These are phyloP conservation scores for Nannospalax galili DNA, from an alignment of 2,113 vertebrate genomes.

Conservation along the genomic window DNA sequence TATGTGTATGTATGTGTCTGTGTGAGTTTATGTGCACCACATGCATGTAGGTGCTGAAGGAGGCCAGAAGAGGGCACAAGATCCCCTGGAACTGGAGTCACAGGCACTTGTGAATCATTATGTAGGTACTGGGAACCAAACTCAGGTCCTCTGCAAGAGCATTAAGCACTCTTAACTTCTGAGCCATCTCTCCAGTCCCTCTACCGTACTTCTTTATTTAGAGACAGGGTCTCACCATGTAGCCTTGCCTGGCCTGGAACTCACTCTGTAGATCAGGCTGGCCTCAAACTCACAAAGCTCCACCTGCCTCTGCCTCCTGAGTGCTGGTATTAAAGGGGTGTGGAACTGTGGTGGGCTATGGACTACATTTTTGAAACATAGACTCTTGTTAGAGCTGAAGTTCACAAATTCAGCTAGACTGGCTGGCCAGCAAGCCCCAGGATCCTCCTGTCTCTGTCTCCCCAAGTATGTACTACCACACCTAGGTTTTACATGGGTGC, in stretches of 20 bases:
- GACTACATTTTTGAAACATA: not conserved
- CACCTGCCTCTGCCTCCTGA: too few relatives aligned
- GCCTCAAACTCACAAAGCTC: too few relatives aligned
- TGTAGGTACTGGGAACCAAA: not conserved
- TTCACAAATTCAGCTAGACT: not conserved
- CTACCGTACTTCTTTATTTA: not conserved
- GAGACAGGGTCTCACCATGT: too few relatives aligned
- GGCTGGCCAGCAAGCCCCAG: not conserved
- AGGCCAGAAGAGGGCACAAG: not conserved
- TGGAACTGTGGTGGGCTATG: too few relatives aligned
- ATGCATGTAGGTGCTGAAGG: not conserved
- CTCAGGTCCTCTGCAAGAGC: not conserved
- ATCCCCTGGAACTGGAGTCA: not conserved
- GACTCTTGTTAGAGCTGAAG: not conserved
- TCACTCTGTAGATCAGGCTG: too few relatives aligned
- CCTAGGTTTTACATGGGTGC: not conserved
- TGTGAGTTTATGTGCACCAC: not conserved
- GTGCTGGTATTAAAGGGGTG: too few relatives aligned
- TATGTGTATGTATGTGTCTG: not conserved
- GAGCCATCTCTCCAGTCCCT: not conserved
- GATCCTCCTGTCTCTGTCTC: not conserved
- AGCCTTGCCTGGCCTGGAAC: too few relatives aligned
- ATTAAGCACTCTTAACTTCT: not conserved
- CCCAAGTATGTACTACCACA: not conserved
- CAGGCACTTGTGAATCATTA: not conserved